Evolutionary conservation across 2,888 invertebrate species (phyloP), one percentile per base, ranked within the genome.

Genomic region (Megastigmus dorsalis): DNA sequence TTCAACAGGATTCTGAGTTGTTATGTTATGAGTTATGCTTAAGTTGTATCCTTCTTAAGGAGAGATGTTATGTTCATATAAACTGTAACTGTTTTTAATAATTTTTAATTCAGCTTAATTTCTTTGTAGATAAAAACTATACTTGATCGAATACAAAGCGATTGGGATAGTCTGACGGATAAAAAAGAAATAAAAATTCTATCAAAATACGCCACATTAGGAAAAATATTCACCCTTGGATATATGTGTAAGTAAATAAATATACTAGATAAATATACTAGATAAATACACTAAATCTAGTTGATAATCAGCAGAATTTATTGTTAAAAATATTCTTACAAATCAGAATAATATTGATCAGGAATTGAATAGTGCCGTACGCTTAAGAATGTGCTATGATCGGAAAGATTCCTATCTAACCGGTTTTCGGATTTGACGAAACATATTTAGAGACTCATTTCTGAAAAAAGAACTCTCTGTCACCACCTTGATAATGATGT

Each of bases 101-200:
- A 26, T 38, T 5, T 38, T 20, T n/a, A 26, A 28, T 15, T 60
- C 3, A 33, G 23, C 9, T n/a, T 20, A 10, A 43, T 28, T 66
- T 23, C 26, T 20, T 33, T 10, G 2, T 28, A 67, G 67, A 45
- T 67, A 20, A 67, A 67, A 55, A 6, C 5, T 13, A 45, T 43
- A 3, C 33, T 67, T 6, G 67, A 67, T n/a, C 45, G 33, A 7
- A 55, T 67, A 5, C 43, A 67, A 2, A 20, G 18, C 1, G 67
- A 67, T 55, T 67, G 57, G 55, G 20, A 57, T 6, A 33, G 2
- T 45, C 1, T 67, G 3, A 4, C 9, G 2, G 30, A 45, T 30
- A 1, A 30, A 1, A 18, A 20, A 33, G 55, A 67, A 20, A 36
- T 23, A 10, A 13, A 30, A 23, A 55, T 67, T 43, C 33, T 67